Evolutionary conservation across 1,140 invertebrate species (phyloP), one percentile per base, ranked within the genome.

Genomic region (Rhagoletis zephyria): DNA sequence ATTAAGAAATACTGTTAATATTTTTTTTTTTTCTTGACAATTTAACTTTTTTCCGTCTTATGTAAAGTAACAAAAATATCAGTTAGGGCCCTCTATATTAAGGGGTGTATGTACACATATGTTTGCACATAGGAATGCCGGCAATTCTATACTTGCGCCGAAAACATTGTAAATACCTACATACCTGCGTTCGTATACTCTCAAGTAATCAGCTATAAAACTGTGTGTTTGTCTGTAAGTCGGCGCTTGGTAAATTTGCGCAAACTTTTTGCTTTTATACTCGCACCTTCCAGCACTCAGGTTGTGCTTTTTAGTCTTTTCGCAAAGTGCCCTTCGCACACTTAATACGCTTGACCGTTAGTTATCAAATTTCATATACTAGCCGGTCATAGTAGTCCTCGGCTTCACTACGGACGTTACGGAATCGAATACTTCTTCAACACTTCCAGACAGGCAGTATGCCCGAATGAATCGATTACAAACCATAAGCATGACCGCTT

Each of bases 61-160:
- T 30, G 30, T 30, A 30, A 30, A 30, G 30, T 30, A 30, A 30
- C 30, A 30, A 30, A 30, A 30, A 30, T 30, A 30, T 30, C 30
- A 30, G 30, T 30, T 30, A 30, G 30, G n/a, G 1, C 30, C 30
- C 30, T 30, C 30, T 30, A 30, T 30, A 30, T 30, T 30, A 30
- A 30, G 30, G 30, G 30, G 51, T 56, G 51, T 56, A 56, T 56
- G 51, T 56, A 56, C 51, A 56, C 10, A 10, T 7, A 14, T 65
- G 64, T 63, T 63, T 63, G 16, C 16, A 14, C 61, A 3, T 56
- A 56, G 12, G 16, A 9, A 3, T 56, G 14, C 45, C 45, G 74
- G 74, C 56, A 81, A 81, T 81, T 81, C 74, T 81, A 81, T 81
- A 81, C 48, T 59, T 14, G 14, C 7, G 19, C 74, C 74, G 74